Percentiles rank a stretch among this genome's conserved stretches.
Conservation (phyloP, 2,888 invertebrate genomes). For the Serrognathus titanus region DNA sequence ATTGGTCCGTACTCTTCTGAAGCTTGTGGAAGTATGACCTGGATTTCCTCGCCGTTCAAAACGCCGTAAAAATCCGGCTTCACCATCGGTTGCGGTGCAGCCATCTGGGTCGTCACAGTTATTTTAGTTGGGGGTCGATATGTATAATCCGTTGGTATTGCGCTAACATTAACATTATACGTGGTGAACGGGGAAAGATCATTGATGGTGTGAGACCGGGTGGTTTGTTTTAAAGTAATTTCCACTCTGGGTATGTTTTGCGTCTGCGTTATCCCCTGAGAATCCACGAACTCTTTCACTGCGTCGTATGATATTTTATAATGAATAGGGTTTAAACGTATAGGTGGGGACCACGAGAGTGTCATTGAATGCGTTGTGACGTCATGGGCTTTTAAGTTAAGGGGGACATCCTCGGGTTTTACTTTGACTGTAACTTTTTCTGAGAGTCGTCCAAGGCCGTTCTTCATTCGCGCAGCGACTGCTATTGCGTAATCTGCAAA, state of each 20-base stretch:
- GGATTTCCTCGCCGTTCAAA: conserved; percentile 78
- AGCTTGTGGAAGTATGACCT: conserved; percentile 92
- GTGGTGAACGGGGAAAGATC: conserved; percentile 91
- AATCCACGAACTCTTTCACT: conserved; percentile 90
- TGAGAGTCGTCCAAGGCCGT: conserved; percentile 79
- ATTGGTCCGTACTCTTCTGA: conserved; percentile 98
- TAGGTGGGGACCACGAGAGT: conserved; percentile 85
- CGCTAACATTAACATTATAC: conserved; percentile 90
- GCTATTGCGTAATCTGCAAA: conserved; percentile 89
- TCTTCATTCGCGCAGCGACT: conserved; percentile 80
- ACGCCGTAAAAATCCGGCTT: conserved; percentile 93
- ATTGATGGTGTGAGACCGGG: conserved; percentile 73
- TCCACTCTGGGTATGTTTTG: conserved; percentile 73
- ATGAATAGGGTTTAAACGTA: conserved; percentile 81
- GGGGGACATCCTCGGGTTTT: conserved; percentile 89
- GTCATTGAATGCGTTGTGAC: conserved; percentile 94
- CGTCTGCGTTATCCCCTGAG: conserved; percentile 87
- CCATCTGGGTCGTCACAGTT: conserved; percentile 94
- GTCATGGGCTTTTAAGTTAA: conserved; percentile 82
- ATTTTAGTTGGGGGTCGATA: conserved; percentile 84
- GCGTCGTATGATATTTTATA: conserved; percentile 91
- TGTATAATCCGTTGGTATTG: conserved; percentile 77
- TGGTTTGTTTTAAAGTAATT: conserved; percentile 68
- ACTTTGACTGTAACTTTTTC: conserved; percentile 88
- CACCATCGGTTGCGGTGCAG: conserved; percentile 93